Evolutionary conservation across 2,888 invertebrate species (phyloP).

Genomic region (Synergus japonicus): DNA sequence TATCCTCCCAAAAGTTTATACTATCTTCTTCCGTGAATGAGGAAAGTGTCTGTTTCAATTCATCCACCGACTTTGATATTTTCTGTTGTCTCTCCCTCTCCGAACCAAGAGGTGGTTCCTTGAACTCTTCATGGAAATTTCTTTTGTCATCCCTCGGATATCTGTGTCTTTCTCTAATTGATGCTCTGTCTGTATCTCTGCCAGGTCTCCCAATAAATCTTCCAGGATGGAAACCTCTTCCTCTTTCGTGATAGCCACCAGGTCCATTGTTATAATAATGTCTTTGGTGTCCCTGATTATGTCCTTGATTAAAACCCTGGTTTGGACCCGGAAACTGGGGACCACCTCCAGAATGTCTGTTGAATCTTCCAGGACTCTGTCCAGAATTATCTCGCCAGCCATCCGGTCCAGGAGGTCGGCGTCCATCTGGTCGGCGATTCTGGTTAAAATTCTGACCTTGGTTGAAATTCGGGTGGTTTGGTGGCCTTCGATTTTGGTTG

Average conservation of each 20-base stretch:
- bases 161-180: not conserved
- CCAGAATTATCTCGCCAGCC: slow-evolving; percentile 51
- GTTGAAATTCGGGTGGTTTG: slow-evolving; percentile 47
- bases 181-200: not conserved
- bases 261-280: slow-evolving; percentile 20
- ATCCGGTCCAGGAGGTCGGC: slow-evolving; percentile 47
- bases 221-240: not conserved
- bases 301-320: slow-evolving; percentile 26
- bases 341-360: slow-evolving; percentile 50
- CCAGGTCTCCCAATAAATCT: not conserved
- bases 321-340: slow-evolving; percentile 46
- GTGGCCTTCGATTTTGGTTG: slow-evolving; percentile 50
- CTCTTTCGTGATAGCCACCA: not conserved
- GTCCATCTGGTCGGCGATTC: slow-evolving; percentile 42
- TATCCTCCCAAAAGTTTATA: slow-evolving; percentile 65
- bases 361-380: slow-evolving; percentile 50
- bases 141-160: slow-evolving; percentile 2
- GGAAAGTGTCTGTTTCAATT: slow-evolving; percentile 69
- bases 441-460: slow-evolving; percentile 45
- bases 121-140: slow-evolving; percentile 42
- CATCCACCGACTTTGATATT: slow-evolving; percentile 71
- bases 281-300: slow-evolving; percentile 17
- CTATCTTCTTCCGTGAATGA: slow-evolving; percentile 64
- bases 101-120: slow-evolving; percentile 67
- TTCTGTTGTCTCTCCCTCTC: slow-evolving; percentile 72